phyloP scores from a whole-genome alignment of 1,140 invertebrate genomes.

The Zophobas morio region DNA sequence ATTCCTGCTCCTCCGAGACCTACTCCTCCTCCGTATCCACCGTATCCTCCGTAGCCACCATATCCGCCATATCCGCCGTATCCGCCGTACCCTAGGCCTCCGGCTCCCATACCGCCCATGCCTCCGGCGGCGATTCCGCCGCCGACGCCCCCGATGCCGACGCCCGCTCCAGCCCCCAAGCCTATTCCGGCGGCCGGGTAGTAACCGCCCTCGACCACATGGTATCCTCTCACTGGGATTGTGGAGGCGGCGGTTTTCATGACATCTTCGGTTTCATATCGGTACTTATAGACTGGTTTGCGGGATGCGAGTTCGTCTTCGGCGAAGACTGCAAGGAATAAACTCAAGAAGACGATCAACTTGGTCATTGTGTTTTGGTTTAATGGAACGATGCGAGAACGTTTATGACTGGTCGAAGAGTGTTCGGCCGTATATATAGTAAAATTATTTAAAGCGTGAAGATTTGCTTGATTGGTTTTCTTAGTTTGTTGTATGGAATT shows the following conservation, averaged over 20 bases:
- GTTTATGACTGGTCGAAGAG: constrained; percentile 16
- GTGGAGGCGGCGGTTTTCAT: constrained; percentile 63
- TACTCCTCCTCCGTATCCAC: constrained; percentile 45
- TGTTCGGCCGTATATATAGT: constrained; percentile 11
- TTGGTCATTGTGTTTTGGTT: constrained; percentile 10
- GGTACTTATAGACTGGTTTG: constrained; percentile 62
- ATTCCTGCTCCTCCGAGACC: constrained; percentile 54
- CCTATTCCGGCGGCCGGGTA: no score
- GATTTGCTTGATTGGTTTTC: constrained; percentile 51
- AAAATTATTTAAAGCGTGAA: constrained; percentile 45
- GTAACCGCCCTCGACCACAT: constrained; percentile 64
- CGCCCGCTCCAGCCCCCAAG: no score
- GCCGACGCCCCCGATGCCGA: constrained; percentile 60
- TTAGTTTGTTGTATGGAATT: constrained; percentile 41
- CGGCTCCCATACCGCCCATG: constrained; percentile 62
- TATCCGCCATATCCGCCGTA: constrained; percentile 44
- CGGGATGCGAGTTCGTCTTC: constrained; percentile 22
- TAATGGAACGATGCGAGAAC: constrained; percentile 30
- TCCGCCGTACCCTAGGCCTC: constrained; percentile 56
- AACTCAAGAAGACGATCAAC: constrained; percentile 20
- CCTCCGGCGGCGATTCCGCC: constrained; percentile 53
- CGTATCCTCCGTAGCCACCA: no score
- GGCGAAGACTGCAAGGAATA: constrained; percentile 13
- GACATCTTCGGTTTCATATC: constrained; percentile 63
- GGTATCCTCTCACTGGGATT: constrained; percentile 61